Evolutionary conservation across 1,140 invertebrate species (phyloP).

Genomic region (Homalodisca vitripennis): DNA sequence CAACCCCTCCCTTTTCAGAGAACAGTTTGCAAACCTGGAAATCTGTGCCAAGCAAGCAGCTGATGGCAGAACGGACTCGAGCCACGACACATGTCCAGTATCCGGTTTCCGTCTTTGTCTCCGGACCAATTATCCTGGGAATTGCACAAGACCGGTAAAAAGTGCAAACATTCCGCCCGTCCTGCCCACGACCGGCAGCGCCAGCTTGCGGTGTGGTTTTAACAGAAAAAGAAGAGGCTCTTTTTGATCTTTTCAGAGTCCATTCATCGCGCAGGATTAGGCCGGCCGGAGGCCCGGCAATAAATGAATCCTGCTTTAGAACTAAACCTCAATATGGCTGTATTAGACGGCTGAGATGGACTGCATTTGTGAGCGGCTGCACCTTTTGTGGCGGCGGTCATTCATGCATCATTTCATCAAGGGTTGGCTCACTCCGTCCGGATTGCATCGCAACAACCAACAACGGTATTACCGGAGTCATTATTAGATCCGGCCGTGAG

Average conservation of each 20-base stretch:
- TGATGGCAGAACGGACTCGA: too few relatives aligned
- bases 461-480: too few relatives aligned
- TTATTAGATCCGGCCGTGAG: too few relatives aligned
- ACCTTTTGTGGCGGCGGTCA: too few relatives aligned
- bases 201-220: constrained; percentile 8
- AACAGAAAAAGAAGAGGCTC: constrained; percentile 2
- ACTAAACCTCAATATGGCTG: neutral
- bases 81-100: too few relatives aligned
- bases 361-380: constrained; percentile 3
- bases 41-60: too few relatives aligned
- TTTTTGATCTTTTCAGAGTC: constrained; percentile 1
- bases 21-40: too few relatives aligned
- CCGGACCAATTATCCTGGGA: constrained; percentile 1
- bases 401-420: neutral
- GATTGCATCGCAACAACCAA: too few relatives aligned
- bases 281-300: constrained; percentile 1
- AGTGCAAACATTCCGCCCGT: constrained; percentile 7
- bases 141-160: constrained; percentile 7
- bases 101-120: too few relatives aligned
- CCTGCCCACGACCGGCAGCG: too few relatives aligned
- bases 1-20: too few relatives aligned
- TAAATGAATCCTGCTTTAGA: constrained; percentile 12
- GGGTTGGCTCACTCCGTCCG: neutral
- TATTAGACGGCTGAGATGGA: neutral
- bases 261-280: too few relatives aligned